Conservation (phyloP, 2,888 invertebrate genomes). For the Acanthosoma haemorrhoidale region DNA sequence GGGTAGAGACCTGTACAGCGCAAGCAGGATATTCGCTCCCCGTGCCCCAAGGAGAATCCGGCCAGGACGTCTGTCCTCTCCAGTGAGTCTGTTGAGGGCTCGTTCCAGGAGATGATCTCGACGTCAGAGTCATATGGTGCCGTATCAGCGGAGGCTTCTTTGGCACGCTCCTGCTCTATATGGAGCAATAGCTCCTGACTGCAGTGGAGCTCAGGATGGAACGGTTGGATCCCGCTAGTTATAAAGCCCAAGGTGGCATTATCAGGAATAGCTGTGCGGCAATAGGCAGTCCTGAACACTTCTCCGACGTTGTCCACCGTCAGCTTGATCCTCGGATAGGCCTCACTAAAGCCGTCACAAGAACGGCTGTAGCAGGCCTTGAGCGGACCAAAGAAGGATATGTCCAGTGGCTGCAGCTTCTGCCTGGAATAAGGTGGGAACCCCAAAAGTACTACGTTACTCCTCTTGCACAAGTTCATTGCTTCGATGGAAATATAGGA, state of each 20-base stretch:
- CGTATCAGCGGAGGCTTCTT: not conserved
- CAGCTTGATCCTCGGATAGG: constrained; percentile 1
- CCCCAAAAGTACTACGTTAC: not conserved
- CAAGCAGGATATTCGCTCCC: not conserved
- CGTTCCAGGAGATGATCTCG: not conserved
- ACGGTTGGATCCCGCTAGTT: not conserved
- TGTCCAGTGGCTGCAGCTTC: not conserved
- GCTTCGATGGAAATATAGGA: not conserved
- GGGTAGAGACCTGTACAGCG: not conserved
- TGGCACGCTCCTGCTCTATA: not conserved
- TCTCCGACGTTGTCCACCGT: constrained; percentile 17
- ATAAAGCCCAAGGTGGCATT: not conserved
- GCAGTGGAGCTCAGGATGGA: not conserved
- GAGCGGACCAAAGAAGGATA: not conserved
- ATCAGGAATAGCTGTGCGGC: not conserved
- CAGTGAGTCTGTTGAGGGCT: not conserved
- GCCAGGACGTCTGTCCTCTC: not conserved
- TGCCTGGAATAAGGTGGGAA: not conserved
- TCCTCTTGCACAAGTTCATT: not conserved
- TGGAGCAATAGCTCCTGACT: too few relatives aligned
- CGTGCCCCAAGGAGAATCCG: not conserved
- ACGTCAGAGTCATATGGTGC: not conserved
- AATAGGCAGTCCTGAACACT: constrained; percentile 16
- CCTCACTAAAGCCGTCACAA: not conserved
- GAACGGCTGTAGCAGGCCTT: constrained; percentile 9